Evolutionary conservation across 2,113 vertebrate species (phyloP), one percentile per base, ranked within the genome.

Genomic region (Lethenteron camtschaticum): DNA sequence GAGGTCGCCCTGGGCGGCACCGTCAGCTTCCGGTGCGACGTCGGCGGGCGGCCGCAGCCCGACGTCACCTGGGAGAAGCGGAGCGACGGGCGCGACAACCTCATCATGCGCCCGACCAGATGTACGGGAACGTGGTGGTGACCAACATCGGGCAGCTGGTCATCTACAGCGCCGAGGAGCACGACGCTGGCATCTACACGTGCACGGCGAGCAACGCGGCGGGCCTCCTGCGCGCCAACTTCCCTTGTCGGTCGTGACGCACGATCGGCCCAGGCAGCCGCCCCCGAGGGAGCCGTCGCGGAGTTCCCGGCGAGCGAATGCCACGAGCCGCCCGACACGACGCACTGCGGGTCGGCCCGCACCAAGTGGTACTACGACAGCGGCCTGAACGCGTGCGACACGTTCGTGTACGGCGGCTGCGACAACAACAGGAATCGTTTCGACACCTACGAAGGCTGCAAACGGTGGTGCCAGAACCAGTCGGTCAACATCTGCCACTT

Each of bases 51-150:
- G 11, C 94, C 94, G 0, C 82, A 80, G 12, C 94, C 94, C 0
- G 85, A 90, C 55, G 81, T 97, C 71, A 92, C 87, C 12, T 97
- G 94, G 94, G 91, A 97, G 78, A 96, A 96, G 75, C 87, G 89
- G 77, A 87, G 85, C 1, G 87, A 90, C 12, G 78, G 79, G 2
- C 83, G 76, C 1, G 85, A 90, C 66, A 82, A 81, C 55, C 83
- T 87, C 58, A 84, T 94, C 74, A 91, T 97, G 90, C 79, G 86
- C 69, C 90, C 0, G 94, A 96, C 77, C 91, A 88, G 78, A 94
- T 97, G 89, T 96, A 94, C 0, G 94, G 89, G 72, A 97, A 96
- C 0, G 82, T 95, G 69, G 94, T 95, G 4, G 88, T 96, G 73
- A 97, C 94, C 72, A 97, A 91, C 80, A 87, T 91, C 0, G 94